phyloP scores from a whole-genome alignment of 2,797 vertebrate genomes.

The Vipera latastei region DNA sequence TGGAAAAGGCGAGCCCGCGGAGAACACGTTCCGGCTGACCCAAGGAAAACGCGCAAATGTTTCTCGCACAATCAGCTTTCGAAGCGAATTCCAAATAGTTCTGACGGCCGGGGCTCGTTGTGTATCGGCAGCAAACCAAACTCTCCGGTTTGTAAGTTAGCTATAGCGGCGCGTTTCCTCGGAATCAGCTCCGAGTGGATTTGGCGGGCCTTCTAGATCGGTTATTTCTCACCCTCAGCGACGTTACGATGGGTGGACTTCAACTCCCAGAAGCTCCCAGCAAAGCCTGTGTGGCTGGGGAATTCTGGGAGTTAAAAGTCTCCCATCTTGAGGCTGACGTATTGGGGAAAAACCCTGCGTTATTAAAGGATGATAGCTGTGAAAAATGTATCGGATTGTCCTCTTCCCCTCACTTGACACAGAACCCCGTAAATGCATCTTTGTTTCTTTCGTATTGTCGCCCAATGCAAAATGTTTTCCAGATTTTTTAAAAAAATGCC shows the following conservation, averaged over 20 bases:
- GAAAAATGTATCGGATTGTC: background rate
- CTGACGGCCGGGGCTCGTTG: background rate
- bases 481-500: background rate
- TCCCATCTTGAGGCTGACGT: background rate
- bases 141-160: background rate
- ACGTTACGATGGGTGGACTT: background rate
- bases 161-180: background rate
- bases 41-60: background rate
- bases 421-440: background rate
- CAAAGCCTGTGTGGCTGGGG: background rate
- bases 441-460: background rate
- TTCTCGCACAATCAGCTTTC: background rate
- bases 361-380: background rate
- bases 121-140: background rate
- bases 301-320: background rate
- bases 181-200: background rate
- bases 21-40: background rate
- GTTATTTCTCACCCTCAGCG: background rate
- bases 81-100: background rate
- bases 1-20: background rate
- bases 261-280: background rate
- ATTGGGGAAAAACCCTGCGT: background rate
- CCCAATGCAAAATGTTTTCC: background rate
- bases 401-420: no score
- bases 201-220: background rate